Conservation (phyloP, 35 echinoderm and acorn worm species). For the Hemicentrotus pulcherrimus region DNA sequence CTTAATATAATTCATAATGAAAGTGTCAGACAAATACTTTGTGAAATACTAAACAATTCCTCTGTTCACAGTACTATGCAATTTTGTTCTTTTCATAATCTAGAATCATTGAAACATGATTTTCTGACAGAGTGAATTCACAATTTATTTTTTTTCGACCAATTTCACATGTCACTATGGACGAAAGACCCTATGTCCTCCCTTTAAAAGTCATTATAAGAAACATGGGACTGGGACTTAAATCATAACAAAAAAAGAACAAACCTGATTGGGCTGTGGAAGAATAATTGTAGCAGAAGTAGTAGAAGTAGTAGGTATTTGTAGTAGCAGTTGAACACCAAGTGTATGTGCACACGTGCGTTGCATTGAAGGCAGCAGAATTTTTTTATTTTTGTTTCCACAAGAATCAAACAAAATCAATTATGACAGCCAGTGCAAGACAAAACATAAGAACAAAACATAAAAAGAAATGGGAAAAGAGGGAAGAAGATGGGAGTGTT, state of each 20-base stretch:
- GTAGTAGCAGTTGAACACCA: conserved; percentile 40
- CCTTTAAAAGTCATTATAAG: neutral
- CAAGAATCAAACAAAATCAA: neutral
- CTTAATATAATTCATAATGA: too few species aligned
- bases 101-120: too few species aligned
- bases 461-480: conserved; percentile 5
- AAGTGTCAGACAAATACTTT: too few species aligned
- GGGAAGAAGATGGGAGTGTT: neutral
- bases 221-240: neutral
- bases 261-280: conserved; percentile 38
- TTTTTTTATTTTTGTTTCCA: conserved; percentile 18
- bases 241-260: conserved; percentile 7
- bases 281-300: conserved; percentile 26
- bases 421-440: conserved; percentile 31
- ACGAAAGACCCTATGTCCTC: too few species aligned
- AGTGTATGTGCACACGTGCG: conserved; percentile 43
- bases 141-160: too few species aligned
- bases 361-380: conserved; percentile 29
- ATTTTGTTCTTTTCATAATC: too few species aligned
- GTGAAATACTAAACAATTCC: too few species aligned
- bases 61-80: too few species aligned
- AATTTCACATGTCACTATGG: too few species aligned
- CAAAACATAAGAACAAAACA: neutral
- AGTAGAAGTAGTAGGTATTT: conserved; percentile 37
- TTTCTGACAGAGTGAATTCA: too few species aligned